phyloP scores from a whole-genome alignment of 2,797 vertebrate genomes.

The Tolypeutes matacus region DNA sequence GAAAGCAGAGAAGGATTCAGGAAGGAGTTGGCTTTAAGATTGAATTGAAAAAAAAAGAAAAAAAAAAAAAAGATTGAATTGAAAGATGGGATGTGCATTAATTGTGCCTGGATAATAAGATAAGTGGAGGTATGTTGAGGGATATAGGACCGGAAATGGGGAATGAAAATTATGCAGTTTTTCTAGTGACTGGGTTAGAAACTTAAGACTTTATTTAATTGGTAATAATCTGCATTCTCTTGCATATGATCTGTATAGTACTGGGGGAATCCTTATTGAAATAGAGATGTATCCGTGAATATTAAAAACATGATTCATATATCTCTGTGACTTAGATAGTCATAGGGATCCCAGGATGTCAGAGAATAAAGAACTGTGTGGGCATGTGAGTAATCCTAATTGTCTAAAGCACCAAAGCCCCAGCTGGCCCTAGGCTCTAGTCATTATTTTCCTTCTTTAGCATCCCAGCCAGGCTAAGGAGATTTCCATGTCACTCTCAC shows the following conservation, averaged over 20 bases:
- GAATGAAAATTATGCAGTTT: background rate
- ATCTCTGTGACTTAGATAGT: background rate
- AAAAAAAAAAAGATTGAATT: no score
- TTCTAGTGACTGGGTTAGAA: background rate
- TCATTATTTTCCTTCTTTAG: background rate
- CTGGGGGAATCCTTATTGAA: background rate
- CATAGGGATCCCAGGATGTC: background rate
- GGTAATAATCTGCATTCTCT: background rate
- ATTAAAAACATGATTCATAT: background rate
- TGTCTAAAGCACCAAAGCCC: background rate
- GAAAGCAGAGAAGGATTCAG: background rate
- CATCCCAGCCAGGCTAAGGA: background rate
- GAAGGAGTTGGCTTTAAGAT: no score
- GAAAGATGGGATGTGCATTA: background rate
- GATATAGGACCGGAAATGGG: background rate
- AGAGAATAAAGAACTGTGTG: background rate
- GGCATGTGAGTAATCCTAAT: background rate
- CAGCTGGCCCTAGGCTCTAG: background rate
- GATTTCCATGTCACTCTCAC: background rate
- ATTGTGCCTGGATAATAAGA: background rate
- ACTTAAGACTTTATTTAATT: background rate
- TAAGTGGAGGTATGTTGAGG: background rate
- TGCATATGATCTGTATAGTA: background rate
- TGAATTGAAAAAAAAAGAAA: no score
- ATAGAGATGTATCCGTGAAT: background rate